A percentile compares a stretch with the other conserved stretches of the same genome.
Evolutionary conservation across 2,113 vertebrate species (phyloP).

Genomic region (Riparia riparia): DNA sequence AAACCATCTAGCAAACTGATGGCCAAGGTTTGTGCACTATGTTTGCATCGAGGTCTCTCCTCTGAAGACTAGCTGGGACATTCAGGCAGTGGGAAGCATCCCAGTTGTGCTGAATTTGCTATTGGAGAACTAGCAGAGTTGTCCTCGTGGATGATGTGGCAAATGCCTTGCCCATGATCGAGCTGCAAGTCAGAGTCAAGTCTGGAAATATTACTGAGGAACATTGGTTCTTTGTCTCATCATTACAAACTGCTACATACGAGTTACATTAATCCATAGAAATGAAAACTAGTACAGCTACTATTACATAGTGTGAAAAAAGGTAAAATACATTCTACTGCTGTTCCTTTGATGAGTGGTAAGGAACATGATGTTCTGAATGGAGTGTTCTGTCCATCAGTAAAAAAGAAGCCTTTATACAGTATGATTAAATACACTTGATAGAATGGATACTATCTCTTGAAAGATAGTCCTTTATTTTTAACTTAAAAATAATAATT

Average conservation of each 20-base stretch:
- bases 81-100: background rate
- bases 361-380: background rate
- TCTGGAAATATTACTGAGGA: background rate
- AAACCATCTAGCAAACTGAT: background rate
- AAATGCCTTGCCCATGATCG: background rate
- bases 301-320: background rate
- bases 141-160: fast-evolving
- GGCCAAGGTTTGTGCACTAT: background rate
- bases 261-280: background rate
- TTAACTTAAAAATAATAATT: background rate
- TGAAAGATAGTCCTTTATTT: background rate
- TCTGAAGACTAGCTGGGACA: background rate
- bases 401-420: background rate
- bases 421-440: slow-evolving; percentile 49
- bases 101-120: background rate
- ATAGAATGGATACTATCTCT: slow-evolving; percentile 45
- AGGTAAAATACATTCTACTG: background rate
- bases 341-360: background rate
- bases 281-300: background rate
- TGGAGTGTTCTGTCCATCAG: background rate
- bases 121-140: background rate
- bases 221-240: background rate
- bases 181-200: background rate
- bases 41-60: background rate
- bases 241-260: background rate